phyloP scores from a whole-genome alignment of 2,888 invertebrate species.

The Chloromyia formosa region DNA sequence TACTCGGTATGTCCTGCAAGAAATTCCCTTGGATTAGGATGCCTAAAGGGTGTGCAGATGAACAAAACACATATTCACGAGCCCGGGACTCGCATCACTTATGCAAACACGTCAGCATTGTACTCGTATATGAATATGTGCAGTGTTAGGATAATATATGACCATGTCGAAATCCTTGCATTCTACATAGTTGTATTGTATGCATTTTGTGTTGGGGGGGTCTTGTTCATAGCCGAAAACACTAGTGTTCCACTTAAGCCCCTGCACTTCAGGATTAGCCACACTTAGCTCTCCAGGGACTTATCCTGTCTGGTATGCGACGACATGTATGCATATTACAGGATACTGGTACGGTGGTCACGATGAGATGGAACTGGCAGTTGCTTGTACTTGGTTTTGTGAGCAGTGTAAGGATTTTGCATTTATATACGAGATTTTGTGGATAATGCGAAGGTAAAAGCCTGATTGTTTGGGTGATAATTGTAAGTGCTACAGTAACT shows the following conservation, averaged over 20 bases:
- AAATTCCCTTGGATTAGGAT: background rate
- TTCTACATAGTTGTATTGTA: constrained; percentile 7
- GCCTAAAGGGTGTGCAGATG: background rate
- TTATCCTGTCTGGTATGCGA: constrained; percentile 36
- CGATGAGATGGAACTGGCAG: too few species aligned
- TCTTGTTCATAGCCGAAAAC: constrained; percentile 22
- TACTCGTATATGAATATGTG: too few species aligned
- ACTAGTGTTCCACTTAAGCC: constrained; percentile 36
- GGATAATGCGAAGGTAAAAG: too few species aligned
- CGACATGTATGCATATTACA: constrained; percentile 38
- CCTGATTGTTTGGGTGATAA: too few species aligned
- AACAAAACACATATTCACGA: too few species aligned
- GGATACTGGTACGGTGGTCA: background rate
- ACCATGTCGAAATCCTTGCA: constrained; percentile 15
- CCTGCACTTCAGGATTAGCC: constrained; percentile 44
- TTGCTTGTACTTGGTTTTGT: too few species aligned
- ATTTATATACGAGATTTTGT: too few species aligned
- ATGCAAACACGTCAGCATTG: constrained; percentile 23
- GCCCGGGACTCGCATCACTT: constrained; percentile 18
- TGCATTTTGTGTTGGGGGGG: background rate
- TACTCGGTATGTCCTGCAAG: constrained; percentile 33
- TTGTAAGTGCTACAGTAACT: too few species aligned
- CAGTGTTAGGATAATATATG: too few species aligned
- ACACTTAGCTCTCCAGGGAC: constrained; percentile 42
- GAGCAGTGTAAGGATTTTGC: too few species aligned